phyloP scores from a whole-genome alignment of 1,140 invertebrate species.

The Potamilus streckersoni region DNA sequence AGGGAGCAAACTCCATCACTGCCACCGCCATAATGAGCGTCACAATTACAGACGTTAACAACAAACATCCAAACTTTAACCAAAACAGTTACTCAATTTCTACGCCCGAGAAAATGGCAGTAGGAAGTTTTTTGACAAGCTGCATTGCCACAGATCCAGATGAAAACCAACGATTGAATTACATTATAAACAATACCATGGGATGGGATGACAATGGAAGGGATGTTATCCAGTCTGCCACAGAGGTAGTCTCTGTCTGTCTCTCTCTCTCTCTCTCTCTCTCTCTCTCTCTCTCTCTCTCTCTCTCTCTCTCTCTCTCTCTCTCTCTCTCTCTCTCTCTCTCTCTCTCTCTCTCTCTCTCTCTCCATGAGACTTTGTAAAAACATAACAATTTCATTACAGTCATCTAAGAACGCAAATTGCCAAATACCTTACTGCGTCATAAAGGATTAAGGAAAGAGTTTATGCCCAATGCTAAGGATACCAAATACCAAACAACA shows the following conservation, averaged over 20 bases:
- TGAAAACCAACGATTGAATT: neutral
- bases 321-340: no score
- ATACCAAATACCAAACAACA: no score
- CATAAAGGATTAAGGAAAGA: no score
- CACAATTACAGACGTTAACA: conserved; percentile 20
- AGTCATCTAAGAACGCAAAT: no score
- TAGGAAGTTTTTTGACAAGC: neutral
- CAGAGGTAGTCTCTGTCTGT: conserved; percentile 1
- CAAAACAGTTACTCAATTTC: neutral
- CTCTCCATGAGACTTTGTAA: no score
- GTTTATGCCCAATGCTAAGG: no score
- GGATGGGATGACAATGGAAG: conserved; percentile 6
- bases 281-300: no score
- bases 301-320: no score
- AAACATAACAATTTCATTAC: no score
- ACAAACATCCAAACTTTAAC: conserved; percentile 6
- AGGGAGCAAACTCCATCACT: conserved; percentile 2
- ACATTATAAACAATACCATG: neutral
- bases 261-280: no score
- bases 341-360: no score
- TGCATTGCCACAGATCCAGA: conserved; percentile 11
- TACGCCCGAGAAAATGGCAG: neutral
- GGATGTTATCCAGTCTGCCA: neutral
- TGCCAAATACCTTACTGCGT: no score
- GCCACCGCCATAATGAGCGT: conserved; percentile 2